Evolutionary conservation across 2,113 vertebrate genomes (phyloP), one percentile per base, ranked within the genome.

Genomic region (Nansenia antarctica): DNA sequence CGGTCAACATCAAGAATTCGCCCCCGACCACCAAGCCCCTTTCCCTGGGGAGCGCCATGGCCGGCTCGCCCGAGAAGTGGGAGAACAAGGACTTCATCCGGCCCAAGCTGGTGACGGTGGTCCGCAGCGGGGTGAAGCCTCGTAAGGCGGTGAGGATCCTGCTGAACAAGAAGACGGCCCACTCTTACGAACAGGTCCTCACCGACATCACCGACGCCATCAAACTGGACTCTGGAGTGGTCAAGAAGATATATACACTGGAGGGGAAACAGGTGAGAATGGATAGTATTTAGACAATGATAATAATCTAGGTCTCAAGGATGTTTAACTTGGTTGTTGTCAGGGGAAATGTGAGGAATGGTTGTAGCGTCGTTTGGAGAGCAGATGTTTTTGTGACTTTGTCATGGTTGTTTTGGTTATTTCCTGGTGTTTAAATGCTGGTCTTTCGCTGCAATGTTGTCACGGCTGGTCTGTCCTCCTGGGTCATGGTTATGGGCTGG

Each of bases 161-260:
- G 69, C 95, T 99, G 29, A 99, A 99, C 92, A 98, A 97, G 93
- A 99, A 99, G 79, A 99, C 97, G 0, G 97, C 97, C 0, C 98
- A 99, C 69, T 99, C 96, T 0, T 99, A 97, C 55, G 97, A 99
- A 67, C 98, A 99, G 77, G 98, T 99, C 65, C 96, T 99, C 70
- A 96, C 92, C 2, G 96, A 99, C 75, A 98, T 99, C 77, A 99
- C 98, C 0, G 96, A 98, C 1, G 95, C 97, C 89, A 98, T 99
- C 93, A 98, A 99, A 87, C 92, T 99, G 8, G 96, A 99, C 91
- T 98, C 96, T 0, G 98, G 98, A 2, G 93, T 96, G 73, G 98
- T 99, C 77, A 99, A 98, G 78, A 96, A 94, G 76, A 92, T 99
- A 72, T 99, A 98, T 89, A 98, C 98, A 0, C 82, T 99, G 80